These are phyloP conservation scores for Catharus minimus DNA, from an alignment of 2,113 vertebrate genomes.

Conservation along the genomic window DNA sequence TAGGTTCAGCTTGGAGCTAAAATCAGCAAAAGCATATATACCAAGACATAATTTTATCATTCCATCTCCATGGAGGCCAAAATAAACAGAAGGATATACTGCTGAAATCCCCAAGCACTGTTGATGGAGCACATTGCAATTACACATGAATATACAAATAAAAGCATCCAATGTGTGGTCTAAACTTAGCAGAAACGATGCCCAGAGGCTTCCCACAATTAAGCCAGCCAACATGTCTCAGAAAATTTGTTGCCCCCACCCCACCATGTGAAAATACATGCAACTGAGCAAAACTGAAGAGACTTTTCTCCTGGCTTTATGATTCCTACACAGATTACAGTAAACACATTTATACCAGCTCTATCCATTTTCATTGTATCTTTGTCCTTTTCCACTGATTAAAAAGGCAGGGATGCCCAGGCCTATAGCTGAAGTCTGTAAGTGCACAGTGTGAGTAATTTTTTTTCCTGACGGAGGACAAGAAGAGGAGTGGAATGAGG, in stretches of 20 bases:
- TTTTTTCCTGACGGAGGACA: background rate
- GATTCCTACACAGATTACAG: background rate
- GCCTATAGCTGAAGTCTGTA: background rate
- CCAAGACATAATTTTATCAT: background rate
- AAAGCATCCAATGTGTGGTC: background rate
- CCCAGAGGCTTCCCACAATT: background rate
- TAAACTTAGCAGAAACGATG: background rate
- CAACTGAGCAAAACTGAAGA: background rate
- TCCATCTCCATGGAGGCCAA: background rate
- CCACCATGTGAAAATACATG: background rate
- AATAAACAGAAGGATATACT: background rate
- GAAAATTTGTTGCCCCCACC: background rate
- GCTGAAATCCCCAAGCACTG: background rate
- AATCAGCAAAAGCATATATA: background rate
- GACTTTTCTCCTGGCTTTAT: background rate
- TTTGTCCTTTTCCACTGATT: background rate
- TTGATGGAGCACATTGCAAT: background rate
- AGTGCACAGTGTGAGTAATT: background rate
- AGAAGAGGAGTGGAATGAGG: background rate
- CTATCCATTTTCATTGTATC: accelerated
- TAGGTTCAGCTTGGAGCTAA: background rate
- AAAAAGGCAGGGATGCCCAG: background rate
- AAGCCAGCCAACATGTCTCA: background rate
- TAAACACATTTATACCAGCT: background rate
- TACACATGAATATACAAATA: accelerated